phyloP scores from a whole-genome alignment of 2,113 vertebrate species.

The Rhinichthys klamathensis region DNA sequence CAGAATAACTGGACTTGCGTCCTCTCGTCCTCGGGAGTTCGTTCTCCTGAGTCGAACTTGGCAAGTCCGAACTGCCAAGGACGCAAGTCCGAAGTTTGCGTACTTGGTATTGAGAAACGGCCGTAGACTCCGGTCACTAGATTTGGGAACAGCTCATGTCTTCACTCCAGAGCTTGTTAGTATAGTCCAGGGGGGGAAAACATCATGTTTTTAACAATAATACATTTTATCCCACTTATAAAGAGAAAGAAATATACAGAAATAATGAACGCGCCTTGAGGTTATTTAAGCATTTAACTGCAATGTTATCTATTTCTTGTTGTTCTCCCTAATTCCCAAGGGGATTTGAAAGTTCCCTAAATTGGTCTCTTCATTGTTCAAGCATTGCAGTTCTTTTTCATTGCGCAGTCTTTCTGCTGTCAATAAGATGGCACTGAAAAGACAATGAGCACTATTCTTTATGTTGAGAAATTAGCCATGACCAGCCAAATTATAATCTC shows the following conservation, averaged over 20 bases:
- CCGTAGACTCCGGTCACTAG: background rate
- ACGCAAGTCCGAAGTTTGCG: no score
- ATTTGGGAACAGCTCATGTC: background rate
- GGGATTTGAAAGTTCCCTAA: conserved; percentile 16
- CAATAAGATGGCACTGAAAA: background rate
- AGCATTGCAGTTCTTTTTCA: background rate
- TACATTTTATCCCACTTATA: background rate
- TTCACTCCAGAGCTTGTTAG: conserved; percentile 7
- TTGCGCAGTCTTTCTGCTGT: background rate
- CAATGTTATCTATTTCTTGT: background rate
- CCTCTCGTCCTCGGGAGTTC: no score
- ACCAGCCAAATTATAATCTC: background rate
- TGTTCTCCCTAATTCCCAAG: background rate
- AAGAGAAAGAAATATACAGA: background rate
- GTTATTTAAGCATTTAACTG: background rate
- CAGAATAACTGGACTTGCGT: no score
- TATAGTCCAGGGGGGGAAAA: background rate
- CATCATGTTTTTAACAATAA: background rate
- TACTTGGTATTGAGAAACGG: no score
- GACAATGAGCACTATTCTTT: background rate
- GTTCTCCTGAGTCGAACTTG: no score
- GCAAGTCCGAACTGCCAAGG: no score
- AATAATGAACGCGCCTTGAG: background rate
- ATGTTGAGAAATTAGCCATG: background rate
- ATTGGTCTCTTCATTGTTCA: background rate